phyloP scores from a whole-genome alignment of 2,797 vertebrate genomes.

The Tenualosa ilisha region DNA sequence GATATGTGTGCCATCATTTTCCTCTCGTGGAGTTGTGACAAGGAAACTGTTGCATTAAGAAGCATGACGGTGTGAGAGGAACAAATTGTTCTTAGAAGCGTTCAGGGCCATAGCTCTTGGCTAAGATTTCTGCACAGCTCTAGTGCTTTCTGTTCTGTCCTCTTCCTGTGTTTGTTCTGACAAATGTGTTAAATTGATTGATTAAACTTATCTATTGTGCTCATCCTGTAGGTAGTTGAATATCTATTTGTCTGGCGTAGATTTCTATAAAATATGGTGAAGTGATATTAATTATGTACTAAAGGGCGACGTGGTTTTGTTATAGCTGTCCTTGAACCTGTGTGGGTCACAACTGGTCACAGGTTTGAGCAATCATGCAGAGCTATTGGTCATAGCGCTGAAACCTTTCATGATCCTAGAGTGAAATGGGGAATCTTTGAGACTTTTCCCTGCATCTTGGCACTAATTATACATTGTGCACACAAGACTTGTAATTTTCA shows the following conservation, averaged over 20 bases:
- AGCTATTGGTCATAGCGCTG: neutral
- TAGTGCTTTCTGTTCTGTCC: neutral
- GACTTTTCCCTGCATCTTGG: neutral
- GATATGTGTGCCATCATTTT: neutral
- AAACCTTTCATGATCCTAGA: no score
- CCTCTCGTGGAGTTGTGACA: neutral
- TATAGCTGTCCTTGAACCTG: neutral
- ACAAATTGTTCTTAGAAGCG: neutral
- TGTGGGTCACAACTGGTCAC: neutral
- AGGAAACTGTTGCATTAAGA: slow-evolving; percentile 5
- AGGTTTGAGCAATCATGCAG: neutral
- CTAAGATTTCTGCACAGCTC: neutral
- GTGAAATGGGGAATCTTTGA: no score
- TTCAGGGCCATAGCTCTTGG: neutral
- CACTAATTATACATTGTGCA: neutral
- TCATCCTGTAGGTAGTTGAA: neutral
- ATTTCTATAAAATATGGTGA: neutral
- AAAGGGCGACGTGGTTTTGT: neutral
- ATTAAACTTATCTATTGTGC: neutral
- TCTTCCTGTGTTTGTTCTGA: neutral
- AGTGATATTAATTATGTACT: neutral
- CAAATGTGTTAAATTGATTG: neutral
- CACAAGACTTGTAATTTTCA: neutral
- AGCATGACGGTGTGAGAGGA: neutral
- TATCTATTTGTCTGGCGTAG: neutral